These are phyloP conservation scores for Teleogryllus occipitalis DNA, from an alignment of 1,140 invertebrate species.

Conservation along the genomic window DNA sequence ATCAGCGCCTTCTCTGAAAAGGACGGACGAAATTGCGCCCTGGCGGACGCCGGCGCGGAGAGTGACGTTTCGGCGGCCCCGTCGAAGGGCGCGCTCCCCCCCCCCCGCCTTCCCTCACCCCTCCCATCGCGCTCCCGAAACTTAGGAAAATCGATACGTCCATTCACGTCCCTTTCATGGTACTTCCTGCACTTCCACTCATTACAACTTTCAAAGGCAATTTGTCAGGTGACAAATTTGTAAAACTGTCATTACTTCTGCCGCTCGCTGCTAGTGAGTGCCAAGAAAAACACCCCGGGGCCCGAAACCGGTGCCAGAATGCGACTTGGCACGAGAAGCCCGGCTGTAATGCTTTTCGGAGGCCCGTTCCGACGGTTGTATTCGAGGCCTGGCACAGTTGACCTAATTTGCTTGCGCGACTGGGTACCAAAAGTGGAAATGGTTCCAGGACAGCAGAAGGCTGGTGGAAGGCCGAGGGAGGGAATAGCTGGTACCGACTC, in stretches of 20 bases:
- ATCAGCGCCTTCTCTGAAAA: no score
- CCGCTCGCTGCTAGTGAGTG: not conserved
- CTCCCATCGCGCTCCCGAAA: not conserved
- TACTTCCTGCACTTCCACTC: not conserved
- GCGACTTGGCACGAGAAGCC: not conserved
- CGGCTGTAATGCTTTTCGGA: not conserved
- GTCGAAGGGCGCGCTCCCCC: no score
- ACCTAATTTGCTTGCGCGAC: not conserved
- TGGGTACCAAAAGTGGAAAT: not conserved
- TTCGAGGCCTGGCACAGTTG: not conserved
- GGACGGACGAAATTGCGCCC: no score
- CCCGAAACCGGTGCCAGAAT: not conserved
- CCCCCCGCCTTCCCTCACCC: no score
- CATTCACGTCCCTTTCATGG: not conserved
- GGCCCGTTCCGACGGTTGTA: not conserved
- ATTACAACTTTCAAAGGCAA: not conserved
- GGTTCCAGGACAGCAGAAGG: no score
- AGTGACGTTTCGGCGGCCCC: no score
- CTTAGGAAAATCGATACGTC: not conserved
- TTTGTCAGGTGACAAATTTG: conserved; percentile 4
- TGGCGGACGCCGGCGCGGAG: no score
- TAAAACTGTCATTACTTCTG: conserved; percentile 5
- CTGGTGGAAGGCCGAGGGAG: no score
- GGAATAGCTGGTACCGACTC: no score
- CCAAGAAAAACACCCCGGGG: not conserved